Percentiles rank a stretch among this genome's conserved stretches.
phyloP scores from a whole-genome alignment of 2,113 vertebrate species.

The Eublepharis macularius region DNA sequence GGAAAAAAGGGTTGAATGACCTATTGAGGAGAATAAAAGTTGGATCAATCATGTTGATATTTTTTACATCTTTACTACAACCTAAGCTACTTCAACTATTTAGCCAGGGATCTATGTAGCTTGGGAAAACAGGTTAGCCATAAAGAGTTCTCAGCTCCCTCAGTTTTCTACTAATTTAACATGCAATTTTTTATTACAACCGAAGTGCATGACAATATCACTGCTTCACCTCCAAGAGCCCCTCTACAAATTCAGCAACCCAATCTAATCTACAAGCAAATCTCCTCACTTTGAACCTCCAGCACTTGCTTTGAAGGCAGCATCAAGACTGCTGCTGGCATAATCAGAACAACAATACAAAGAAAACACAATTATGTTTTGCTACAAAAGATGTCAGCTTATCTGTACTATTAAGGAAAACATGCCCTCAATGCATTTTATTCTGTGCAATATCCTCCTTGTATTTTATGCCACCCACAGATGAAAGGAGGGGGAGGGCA shows the following conservation, averaged over 20 bases:
- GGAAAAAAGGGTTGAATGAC: slow-evolving; percentile 98
- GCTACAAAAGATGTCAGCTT: not conserved
- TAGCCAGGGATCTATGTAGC: not conserved
- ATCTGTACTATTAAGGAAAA: not conserved
- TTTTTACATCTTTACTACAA: not conserved
- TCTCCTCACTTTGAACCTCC: not conserved
- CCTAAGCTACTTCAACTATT: not conserved
- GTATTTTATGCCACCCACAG: no score
- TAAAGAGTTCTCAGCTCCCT: not conserved
- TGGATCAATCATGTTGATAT: not conserved
- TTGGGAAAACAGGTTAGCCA: not conserved
- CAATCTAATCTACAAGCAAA: not conserved
- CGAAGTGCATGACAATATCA: not conserved
- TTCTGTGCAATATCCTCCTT: not conserved
- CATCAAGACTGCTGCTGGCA: not conserved
- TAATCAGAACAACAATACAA: not conserved
- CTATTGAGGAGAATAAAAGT: slow-evolving; percentile 66
- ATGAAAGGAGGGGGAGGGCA: not conserved
- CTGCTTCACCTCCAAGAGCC: not conserved
- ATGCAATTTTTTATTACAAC: not conserved
- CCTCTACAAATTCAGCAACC: no score
- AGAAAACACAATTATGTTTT: not conserved
- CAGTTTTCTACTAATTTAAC: not conserved
- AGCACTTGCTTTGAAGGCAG: not conserved
- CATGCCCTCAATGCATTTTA: not conserved